phyloP scores from a whole-genome alignment of 2,797 vertebrate species.

The Jordanella pulchra region DNA sequence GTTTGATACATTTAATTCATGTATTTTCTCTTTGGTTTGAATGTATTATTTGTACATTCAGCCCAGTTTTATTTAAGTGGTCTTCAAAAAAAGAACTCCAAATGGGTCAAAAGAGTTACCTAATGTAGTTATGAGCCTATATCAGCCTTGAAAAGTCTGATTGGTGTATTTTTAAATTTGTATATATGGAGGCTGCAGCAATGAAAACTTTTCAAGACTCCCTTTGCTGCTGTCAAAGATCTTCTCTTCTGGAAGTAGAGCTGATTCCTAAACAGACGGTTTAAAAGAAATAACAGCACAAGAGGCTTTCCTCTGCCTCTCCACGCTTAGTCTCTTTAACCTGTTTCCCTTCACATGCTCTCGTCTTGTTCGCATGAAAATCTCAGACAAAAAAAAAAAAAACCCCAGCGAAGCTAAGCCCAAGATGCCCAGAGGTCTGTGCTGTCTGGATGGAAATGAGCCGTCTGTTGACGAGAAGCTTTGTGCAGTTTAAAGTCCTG shows the following conservation, averaged over 20 bases:
- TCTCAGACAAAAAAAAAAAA: constrained; percentile 51
- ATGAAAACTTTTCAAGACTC: constrained; percentile 39
- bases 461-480: constrained; percentile 11
- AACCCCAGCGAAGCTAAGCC: constrained; percentile 56
- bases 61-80: neutral
- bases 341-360: constrained; percentile 11
- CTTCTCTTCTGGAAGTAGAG: constrained; percentile 23
- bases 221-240: constrained; percentile 44
- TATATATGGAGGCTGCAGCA: constrained; percentile 38
- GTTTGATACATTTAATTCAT: no score
- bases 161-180: neutral
- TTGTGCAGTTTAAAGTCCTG: constrained; percentile 8
- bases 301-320: constrained; percentile 18
- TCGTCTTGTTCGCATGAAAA: constrained; percentile 29
- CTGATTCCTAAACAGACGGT: constrained; percentile 41
- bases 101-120: no score
- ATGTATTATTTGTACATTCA: neutral
- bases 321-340: constrained; percentile 5
- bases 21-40: neutral
- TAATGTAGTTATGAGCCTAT: neutral
- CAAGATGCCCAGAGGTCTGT: constrained; percentile 31
- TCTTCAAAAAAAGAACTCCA: neutral
- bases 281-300: constrained; percentile 46
- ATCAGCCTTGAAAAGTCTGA: neutral
- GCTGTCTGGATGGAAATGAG: constrained; percentile 39